These are phyloP conservation scores for Hestina assimilis DNA, from an alignment of 1,140 invertebrate genomes.

Conservation along the genomic window DNA sequence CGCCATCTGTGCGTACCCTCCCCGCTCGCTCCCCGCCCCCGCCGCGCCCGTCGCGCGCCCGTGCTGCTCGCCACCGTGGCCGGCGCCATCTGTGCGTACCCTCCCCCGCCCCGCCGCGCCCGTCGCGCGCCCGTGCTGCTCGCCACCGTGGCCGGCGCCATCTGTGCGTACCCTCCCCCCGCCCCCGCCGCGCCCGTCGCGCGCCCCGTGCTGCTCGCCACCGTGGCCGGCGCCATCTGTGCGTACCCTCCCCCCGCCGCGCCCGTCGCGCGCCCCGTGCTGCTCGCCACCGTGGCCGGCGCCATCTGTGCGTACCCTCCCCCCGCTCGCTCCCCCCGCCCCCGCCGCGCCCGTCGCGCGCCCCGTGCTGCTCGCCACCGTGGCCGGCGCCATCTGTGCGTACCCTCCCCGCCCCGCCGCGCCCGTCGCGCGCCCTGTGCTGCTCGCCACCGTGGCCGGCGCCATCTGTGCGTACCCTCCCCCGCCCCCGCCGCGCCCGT, in stretches of 20 bases:
- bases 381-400: conserved; percentile 93
- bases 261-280: conserved; percentile 89
- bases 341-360: conserved; percentile 89
- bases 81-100: conserved; percentile 96
- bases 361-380: conserved; percentile 86
- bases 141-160: conserved; percentile 62
- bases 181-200: conserved; percentile 91
- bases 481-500: conserved; percentile 91
- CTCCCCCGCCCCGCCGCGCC: conserved; percentile 92
- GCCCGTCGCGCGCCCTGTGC: conserved; percentile 89
- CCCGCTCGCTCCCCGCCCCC: conserved; percentile 86
- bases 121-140: conserved; percentile 91
- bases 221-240: conserved; percentile 88
- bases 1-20: conserved; percentile 48
- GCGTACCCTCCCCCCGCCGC: conserved; percentile 94
- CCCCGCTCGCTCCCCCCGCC: conserved; percentile 86
- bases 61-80: conserved; percentile 83
- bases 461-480: conserved; percentile 97
- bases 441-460: conserved; percentile 84
- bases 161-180: conserved; percentile 80
- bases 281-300: conserved; percentile 80
- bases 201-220: conserved; percentile 89
- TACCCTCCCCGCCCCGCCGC: conserved; percentile 93
- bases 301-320: conserved; percentile 47
- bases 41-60: conserved; percentile 90